Conservation (phyloP, 2,113 vertebrate genomes). For the Cynopterus brachyotis region DNA sequence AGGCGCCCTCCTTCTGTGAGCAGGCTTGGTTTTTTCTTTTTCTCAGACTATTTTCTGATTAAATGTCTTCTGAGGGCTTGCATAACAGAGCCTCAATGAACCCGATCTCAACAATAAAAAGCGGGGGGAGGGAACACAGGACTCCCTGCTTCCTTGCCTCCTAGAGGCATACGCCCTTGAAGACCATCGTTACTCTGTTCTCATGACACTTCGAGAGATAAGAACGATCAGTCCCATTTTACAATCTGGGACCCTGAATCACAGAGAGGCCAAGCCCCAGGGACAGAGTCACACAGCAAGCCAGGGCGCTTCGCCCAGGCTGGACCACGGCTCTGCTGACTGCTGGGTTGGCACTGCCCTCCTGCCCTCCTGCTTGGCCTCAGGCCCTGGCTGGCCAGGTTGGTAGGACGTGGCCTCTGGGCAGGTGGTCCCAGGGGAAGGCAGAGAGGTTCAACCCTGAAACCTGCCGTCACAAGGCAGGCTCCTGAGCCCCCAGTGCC, state of each 20-base stretch:
- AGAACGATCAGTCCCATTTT: not conserved
- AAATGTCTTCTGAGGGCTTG: slow-evolving; percentile 11
- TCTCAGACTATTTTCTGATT: not conserved
- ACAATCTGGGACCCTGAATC: not conserved
- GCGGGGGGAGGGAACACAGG: not conserved
- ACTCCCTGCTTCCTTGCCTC: not conserved
- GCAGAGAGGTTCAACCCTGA: not conserved
- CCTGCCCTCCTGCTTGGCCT: not conserved
- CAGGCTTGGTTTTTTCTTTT: not conserved
- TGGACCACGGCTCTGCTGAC: not conserved
- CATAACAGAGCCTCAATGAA: not conserved
- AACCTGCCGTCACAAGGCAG: not conserved
- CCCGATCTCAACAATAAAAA: not conserved
- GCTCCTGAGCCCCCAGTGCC: not conserved
- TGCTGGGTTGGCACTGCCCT: not conserved
- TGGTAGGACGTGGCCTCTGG: not conserved
- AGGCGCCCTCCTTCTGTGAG: not conserved
- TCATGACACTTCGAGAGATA: not conserved
- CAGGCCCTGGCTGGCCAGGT: not conserved
- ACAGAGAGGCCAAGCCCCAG: not conserved
- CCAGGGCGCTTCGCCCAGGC: not conserved
- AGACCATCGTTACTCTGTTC: not conserved
- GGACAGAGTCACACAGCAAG: not conserved
- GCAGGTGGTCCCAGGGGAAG: slow-evolving; percentile 47
- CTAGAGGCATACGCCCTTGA: not conserved